Conservation (phyloP, 1,140 invertebrate genomes). For the Anoplophora glabripennis region DNA sequence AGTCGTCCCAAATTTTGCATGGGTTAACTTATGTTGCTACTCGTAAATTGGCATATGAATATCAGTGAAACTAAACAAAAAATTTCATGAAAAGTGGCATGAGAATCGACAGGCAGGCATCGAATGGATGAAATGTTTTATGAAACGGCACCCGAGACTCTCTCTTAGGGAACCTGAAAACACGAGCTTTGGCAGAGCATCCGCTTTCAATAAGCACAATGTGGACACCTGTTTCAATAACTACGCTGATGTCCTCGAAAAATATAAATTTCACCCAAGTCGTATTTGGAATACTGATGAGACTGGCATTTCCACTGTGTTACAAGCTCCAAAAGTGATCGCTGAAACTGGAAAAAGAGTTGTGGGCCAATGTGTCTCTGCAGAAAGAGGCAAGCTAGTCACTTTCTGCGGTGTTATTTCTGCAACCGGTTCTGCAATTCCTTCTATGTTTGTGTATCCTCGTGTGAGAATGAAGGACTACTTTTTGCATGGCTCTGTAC, state of each 20-base stretch:
- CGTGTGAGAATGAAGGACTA: constrained; percentile 37
- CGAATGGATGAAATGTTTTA: not conserved
- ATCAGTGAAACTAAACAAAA: not conserved
- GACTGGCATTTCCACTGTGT: constrained; percentile 51
- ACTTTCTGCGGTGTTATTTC: constrained; percentile 42
- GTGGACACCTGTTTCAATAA: not conserved
- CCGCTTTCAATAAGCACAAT: not conserved
- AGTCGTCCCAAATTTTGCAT: too few species aligned
- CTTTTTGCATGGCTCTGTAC: constrained; percentile 39
- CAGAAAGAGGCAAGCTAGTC: constrained; percentile 45
- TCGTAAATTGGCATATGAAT: constrained; percentile 1
- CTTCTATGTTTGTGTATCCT: constrained; percentile 45
- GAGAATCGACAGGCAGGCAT: not conserved
- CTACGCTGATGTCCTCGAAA: constrained; percentile 18
- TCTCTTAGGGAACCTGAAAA: not conserved
- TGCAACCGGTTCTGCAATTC: constrained; percentile 41
- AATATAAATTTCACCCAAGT: constrained; percentile 40
- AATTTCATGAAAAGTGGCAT: not conserved
- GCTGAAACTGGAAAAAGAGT: constrained; percentile 44
- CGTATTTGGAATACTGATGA: constrained; percentile 50
- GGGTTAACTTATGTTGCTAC: too few species aligned
- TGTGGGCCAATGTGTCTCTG: constrained; percentile 47
- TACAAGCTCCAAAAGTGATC: constrained; percentile 47
- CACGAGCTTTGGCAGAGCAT: not conserved
- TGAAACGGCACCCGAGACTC: not conserved